These are phyloP conservation scores for Cephalopterus ornatus DNA, from an alignment of 2,113 vertebrate genomes.

Conservation along the genomic window DNA sequence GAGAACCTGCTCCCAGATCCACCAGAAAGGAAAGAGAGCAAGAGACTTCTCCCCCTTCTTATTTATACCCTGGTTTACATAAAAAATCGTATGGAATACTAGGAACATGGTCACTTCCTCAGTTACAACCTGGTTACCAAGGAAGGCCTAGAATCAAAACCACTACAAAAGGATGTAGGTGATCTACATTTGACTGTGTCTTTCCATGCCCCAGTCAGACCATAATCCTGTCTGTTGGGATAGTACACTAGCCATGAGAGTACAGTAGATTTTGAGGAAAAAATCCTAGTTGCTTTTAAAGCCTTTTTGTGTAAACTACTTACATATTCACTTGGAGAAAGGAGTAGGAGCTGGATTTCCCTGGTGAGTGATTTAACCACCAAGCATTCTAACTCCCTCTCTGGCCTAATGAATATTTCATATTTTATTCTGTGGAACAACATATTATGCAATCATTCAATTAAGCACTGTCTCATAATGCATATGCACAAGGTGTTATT, in stretches of 20 bases:
- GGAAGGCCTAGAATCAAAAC: too few relatives aligned
- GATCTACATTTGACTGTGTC: not conserved
- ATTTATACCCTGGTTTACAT: too few relatives aligned
- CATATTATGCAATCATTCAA: slow-evolving; percentile 69
- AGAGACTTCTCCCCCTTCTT: too few relatives aligned
- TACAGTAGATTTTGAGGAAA: not conserved
- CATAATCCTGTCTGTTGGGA: not conserved
- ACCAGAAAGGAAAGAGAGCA: too few relatives aligned
- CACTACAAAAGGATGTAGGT: not conserved
- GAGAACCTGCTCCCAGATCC: too few relatives aligned
- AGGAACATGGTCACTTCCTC: too few relatives aligned
- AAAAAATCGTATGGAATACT: too few relatives aligned
- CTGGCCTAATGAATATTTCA: slow-evolving; percentile 66
- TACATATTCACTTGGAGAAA: slow-evolving; percentile 35
- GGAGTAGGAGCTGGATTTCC: slow-evolving; percentile 40
- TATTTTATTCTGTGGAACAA: slow-evolving; percentile 63
- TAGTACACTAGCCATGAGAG: not conserved
- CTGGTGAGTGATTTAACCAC: slow-evolving; percentile 52
- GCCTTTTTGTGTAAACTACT: slow-evolving; percentile 6
- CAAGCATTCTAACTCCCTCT: slow-evolving; percentile 48
- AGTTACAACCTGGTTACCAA: too few relatives aligned
- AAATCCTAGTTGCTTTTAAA: slow-evolving; percentile 21
- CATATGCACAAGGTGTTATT: slow-evolving; percentile 66
- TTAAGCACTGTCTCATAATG: slow-evolving; percentile 65
- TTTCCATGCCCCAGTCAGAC: not conserved